Base-by-base conservation (phyloP, 2,113 vertebrate species). In the Saccopteryx leptura region DNA sequence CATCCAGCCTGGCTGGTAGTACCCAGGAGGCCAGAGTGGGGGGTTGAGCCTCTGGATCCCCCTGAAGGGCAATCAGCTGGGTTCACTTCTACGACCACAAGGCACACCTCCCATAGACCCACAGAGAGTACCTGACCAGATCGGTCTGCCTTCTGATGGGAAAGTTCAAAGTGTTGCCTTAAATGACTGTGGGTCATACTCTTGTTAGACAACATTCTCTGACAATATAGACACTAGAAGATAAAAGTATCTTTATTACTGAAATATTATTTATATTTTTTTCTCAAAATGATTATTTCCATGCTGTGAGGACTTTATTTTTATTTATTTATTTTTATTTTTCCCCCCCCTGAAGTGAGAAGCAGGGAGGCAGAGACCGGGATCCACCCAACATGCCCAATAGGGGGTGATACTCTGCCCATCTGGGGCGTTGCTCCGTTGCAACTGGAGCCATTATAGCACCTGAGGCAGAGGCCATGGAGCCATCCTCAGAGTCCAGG, bases 211-310 rank as follows among this genome's bases (percentile, higher is more conserved):
- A 14, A 83, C 33, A 56, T 60, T 89, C 26, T 72, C 56, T 78
- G 66, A 33, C 56, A 54, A 11, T 48, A 69, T 21, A 24, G 63
- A 75, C 75, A 65, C 24, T 58, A 46, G 9, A 69, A 39, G 9
- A 21, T 5, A 81, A 74, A 74, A 76, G n/a, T 91, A 11, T 82
- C 52, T 52, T 63, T 39, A 94, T 76, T 39, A 78, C 0, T 39
- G 14, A 88, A 80, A 68, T 33, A 18, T 48, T 23, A 52, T 28
- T 39, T 50, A 15, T 24, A 61, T 26, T 80, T 68, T 17, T 65
- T 88, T 69, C 60, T 71, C 88, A 76, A 75, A 92, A 86, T 65
- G 26, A 91, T 72, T 58, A 88, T 48, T 88, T 72, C 39, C 31
- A 88, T 28, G 48, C 83, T 63, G 28, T 50, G 81, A 17, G 18